Conservation (phyloP, 2,888 invertebrate species). For the Serrognathus titanus region DNA sequence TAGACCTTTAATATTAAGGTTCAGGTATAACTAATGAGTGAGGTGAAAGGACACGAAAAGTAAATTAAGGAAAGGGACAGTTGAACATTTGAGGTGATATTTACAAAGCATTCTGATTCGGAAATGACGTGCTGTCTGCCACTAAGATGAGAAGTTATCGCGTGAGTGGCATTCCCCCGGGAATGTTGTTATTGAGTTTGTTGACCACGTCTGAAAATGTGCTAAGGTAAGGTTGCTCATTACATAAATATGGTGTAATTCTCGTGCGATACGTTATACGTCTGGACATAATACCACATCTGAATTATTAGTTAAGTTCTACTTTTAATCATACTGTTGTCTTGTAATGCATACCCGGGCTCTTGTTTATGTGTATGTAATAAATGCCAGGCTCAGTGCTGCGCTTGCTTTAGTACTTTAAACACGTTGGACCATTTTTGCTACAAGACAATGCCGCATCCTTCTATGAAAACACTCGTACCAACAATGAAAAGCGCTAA, state of each 20-base stretch:
- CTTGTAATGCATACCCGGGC: background rate
- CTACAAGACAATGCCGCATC: background rate
- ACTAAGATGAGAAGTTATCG: background rate
- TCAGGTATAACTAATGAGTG: no score
- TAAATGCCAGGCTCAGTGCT: constrained; percentile 2
- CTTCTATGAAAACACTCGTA: no score
- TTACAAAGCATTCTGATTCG: background rate
- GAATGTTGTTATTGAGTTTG: background rate
- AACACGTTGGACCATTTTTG: constrained; percentile 1
- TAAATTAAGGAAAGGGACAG: background rate
- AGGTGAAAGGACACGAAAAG: background rate
- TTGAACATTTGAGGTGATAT: background rate
- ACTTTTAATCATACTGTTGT: constrained; percentile 5
- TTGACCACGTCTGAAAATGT: background rate
- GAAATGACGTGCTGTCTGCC: background rate
- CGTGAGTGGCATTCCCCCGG: background rate
- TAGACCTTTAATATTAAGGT: no score
- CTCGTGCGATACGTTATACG: background rate
- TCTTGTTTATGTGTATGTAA: constrained; percentile 5
- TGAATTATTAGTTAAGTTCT: background rate
- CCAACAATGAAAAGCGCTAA: no score
- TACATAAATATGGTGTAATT: background rate
- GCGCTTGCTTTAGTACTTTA: background rate
- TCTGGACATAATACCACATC: constrained; percentile 3
- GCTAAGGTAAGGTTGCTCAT: background rate